Base-by-base conservation (phyloP, 2,797 vertebrate genomes). In the Orestias chungarensis region DNA sequence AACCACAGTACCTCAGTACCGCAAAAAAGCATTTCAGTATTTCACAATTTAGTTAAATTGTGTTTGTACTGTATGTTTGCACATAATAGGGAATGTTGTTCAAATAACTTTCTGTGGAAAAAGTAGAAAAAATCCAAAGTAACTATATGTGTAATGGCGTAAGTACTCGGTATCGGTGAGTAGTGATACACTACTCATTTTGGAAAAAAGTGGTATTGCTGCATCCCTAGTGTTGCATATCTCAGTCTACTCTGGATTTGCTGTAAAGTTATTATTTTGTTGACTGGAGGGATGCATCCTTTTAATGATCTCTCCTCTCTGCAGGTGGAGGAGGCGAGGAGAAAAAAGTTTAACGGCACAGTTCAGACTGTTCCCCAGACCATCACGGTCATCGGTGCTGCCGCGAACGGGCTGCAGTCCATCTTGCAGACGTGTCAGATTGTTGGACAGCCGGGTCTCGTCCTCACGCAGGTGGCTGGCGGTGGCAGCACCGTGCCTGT, bases 391-490 rank as follows among this genome's bases (percentile, higher is more conserved):
- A 99, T 99, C 55, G 97, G 97, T 0, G 86, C 97, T 0, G 86
- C 95, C 23, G 90, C 94, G 74, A 98, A 97, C 59, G 96, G 98
- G 25, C 92, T 99, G 44, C 96, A 97, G 88, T 97, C 97, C 42
- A 97, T 99, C 86, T 95, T 99, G 87, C 97, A 99, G 93, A 97
- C 97, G 0, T 99, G 97, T 88, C 98, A 98, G 93, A 97, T 99
- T 46, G 96, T 99, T 1, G 97, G 97, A 25, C 97, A 98, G 86
- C 95, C 97, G 0, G 96, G 98, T 31, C 95, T 99, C 9, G 96
- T 99, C 52, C 95, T 99, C 65, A 96, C 98, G 1, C 97, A 98
- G 88, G 95, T 98, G 23, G 90, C 95, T 2, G 93, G 95, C 23
- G 81, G 62, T 10, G 82, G 95, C 11, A 92, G 95, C 71, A 83